A percentile compares a stretch with the other conserved stretches of the same genome.
Evolutionary conservation across 2,113 vertebrate genomes (phyloP).

Genomic region (Lota lota): DNA sequence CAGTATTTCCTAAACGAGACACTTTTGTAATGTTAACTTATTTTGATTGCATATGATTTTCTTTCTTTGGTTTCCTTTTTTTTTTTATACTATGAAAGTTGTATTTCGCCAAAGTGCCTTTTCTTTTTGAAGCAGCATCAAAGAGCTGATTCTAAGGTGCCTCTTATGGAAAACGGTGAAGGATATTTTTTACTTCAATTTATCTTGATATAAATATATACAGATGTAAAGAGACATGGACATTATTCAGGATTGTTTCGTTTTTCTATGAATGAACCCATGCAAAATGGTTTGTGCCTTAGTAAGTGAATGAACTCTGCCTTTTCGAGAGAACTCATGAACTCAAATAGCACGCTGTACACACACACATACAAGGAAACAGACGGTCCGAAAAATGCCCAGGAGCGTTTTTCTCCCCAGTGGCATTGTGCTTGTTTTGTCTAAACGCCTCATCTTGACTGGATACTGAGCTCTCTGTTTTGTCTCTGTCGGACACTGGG

Average conservation of each 20-base stretch:
- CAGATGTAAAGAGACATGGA: too few relatives aligned
- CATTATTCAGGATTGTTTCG: constrained; percentile 27
- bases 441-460: constrained; percentile 66
- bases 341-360: constrained; percentile 28
- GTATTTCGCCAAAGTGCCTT: constrained; percentile 76
- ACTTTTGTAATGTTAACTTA: constrained; percentile 78
- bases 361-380: constrained; percentile 11
- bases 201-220: too few relatives aligned
- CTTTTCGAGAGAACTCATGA: constrained; percentile 16
- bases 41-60: constrained; percentile 55
- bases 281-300: constrained; percentile 53
- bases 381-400: constrained; percentile 23
- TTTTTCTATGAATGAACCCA: constrained; percentile 29
- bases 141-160: constrained; percentile 38
- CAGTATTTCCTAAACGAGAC: constrained; percentile 67
- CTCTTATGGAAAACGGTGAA: constrained; percentile 37
- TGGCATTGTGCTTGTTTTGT: constrained; percentile 59
- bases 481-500: constrained; percentile 53
- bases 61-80: constrained; percentile 19
- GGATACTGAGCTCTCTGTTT: constrained; percentile 59
- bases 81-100: constrained; percentile 45
- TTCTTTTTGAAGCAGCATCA: constrained; percentile 31
- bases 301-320: constrained; percentile 42
- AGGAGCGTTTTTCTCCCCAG: constrained; percentile 9
- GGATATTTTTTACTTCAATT: constrained; percentile 23